These are phyloP conservation scores for Asbolus verrucosus DNA, from an alignment of 1,140 invertebrate species.

Conservation along the genomic window DNA sequence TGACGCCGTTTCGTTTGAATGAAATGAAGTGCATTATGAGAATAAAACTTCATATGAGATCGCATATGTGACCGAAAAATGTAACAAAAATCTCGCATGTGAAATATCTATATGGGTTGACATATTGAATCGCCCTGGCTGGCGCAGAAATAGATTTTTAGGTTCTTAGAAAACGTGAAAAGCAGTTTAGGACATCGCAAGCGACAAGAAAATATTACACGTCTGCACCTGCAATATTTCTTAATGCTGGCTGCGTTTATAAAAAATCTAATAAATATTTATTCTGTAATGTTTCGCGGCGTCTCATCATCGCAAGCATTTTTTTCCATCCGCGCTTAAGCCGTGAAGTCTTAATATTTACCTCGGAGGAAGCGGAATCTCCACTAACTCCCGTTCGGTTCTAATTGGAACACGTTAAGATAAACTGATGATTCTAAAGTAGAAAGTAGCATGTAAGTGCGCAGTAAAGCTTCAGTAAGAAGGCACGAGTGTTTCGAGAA, in stretches of 20 bases:
- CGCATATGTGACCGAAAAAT: neutral
- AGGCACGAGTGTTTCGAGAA: conserved; percentile 45
- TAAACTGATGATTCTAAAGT: conserved; percentile 37
- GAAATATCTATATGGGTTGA: no score
- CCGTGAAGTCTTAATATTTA: conserved; percentile 3
- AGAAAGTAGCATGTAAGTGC: conserved; percentile 34
- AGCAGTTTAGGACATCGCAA: no score
- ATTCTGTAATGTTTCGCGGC: no score
- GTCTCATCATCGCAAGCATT: neutral
- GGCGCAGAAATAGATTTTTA: neutral
- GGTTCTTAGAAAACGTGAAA: no score
- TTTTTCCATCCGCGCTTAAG: neutral
- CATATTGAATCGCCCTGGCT: conserved; percentile 13
- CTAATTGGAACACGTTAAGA: conserved; percentile 35
- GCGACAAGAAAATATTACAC: no score
- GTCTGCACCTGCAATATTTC: no score
- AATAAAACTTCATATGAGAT: conserved; percentile 9
- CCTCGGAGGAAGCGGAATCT: conserved; percentile 1
- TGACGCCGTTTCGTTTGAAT: conserved; percentile 5
- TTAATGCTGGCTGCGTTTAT: no score
- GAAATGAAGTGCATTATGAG: conserved; percentile 20
- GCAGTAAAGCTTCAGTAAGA: conserved; percentile 40
- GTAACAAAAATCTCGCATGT: no score
- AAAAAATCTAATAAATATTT: no score
- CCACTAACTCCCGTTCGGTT: conserved; percentile 10